Evolutionary conservation across 2,888 invertebrate genomes (phyloP).

Genomic region (Sminthurinus aureus): DNA sequence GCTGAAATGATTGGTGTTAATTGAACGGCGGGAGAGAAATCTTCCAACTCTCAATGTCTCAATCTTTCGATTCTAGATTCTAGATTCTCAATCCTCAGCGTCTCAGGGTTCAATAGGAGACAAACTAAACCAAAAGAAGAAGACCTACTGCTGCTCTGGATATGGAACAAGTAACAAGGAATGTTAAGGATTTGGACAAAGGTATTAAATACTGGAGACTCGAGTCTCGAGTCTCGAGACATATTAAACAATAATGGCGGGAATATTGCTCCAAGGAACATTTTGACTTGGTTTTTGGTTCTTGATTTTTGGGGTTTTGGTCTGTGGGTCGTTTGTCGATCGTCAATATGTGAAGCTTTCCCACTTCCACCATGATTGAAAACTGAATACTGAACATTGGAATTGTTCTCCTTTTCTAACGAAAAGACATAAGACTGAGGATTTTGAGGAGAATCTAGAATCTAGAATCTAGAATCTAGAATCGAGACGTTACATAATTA

Average conservation of each 20-base stretch:
- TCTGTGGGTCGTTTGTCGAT: too few species aligned
- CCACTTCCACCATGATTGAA: too few species aligned
- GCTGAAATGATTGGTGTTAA: slow-evolving; percentile 39
- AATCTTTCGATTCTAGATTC: background rate
- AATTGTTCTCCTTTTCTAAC: too few species aligned
- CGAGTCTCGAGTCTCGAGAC: too few species aligned
- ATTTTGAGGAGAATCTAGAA: background rate
- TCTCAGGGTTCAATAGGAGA: too few species aligned
- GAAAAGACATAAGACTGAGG: too few species aligned
- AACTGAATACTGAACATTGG: too few species aligned
- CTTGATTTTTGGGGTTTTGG: background rate
- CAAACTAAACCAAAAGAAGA: background rate
- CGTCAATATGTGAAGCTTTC: too few species aligned
- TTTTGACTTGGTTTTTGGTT: background rate
- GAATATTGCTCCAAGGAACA: slow-evolving; percentile 14
- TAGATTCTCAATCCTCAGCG: background rate
- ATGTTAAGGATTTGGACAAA: background rate
- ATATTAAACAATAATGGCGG: slow-evolving; percentile 11
- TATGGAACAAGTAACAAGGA: background rate
- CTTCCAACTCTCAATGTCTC: background rate
- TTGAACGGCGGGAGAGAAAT: slow-evolving; percentile 24
- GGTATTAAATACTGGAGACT: slow-evolving; percentile 29
- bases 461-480: background rate
- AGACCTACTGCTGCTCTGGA: background rate
- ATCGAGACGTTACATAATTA: too few species aligned